A percentile compares a stretch with the other conserved stretches of the same genome.
Conservation (phyloP, 1,140 invertebrate genomes). For the Drosophila sturtevanti region DNA sequence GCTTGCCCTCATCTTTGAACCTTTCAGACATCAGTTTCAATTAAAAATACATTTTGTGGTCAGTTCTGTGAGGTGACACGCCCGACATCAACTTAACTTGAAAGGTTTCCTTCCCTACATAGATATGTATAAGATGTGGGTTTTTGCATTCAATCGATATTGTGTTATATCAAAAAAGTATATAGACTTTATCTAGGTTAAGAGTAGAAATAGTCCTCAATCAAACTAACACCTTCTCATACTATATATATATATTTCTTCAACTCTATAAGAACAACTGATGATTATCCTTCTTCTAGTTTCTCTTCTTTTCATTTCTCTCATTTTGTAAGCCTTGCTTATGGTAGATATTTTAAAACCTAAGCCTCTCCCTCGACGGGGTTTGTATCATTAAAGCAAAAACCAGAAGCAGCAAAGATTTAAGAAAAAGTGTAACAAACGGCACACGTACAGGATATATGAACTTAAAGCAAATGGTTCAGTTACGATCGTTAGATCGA, state of each 20-base stretch:
- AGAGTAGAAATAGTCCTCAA: too few relatives aligned
- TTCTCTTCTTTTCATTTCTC: background rate
- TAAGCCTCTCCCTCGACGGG: constrained; percentile 38
- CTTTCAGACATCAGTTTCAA: constrained; percentile 66
- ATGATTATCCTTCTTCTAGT: background rate
- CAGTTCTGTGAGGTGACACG: constrained; percentile 63
- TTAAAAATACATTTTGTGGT: constrained; percentile 80
- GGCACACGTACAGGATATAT: constrained; percentile 57
- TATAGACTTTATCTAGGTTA: background rate
- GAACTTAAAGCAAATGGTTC: constrained; percentile 32
- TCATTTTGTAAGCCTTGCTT: constrained; percentile 50
- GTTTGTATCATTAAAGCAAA: constrained; percentile 73
- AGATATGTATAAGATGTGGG: background rate
- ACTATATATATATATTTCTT: background rate
- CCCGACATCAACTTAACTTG: constrained; percentile 19
- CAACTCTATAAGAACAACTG: background rate
- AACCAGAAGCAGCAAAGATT: constrained; percentile 57
- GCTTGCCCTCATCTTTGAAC: constrained; percentile 63
- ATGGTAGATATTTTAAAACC: constrained; percentile 31
- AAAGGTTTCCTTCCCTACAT: background rate
- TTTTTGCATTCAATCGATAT: background rate
- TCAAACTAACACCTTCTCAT: background rate
- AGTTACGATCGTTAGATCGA: background rate
- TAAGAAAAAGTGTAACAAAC: constrained; percentile 75
- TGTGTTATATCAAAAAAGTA: too few relatives aligned